Evolutionary conservation across 2,113 vertebrate genomes (phyloP).

Genomic region (Neomonachus schauinslandi): DNA sequence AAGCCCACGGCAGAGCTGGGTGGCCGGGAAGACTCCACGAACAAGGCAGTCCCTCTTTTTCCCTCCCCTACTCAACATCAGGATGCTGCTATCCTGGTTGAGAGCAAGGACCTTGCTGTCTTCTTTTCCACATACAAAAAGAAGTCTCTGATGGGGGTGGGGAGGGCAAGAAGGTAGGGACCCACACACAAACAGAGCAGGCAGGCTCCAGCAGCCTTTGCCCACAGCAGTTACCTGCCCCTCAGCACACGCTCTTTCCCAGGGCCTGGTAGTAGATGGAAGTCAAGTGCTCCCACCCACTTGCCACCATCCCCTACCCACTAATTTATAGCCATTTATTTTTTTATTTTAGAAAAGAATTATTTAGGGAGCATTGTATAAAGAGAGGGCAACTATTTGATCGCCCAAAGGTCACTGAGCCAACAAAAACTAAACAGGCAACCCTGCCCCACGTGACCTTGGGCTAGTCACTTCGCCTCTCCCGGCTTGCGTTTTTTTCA

Average conservation of each 20-base stretch:
- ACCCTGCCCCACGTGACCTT: conserved; percentile 12
- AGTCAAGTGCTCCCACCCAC: not conserved
- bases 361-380: not conserved
- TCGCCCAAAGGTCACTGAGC: conserved; percentile 18
- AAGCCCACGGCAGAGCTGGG: not conserved
- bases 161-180: not conserved
- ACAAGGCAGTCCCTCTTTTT: not conserved
- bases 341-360: not conserved
- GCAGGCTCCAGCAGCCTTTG: not conserved
- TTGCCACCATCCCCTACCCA: not conserved
- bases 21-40: not conserved
- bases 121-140: conserved; percentile 38
- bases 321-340: not conserved
- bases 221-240: not conserved
- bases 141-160: not conserved
- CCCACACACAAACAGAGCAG: not conserved
- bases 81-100: not conserved
- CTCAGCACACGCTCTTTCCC: not conserved
- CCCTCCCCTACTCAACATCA: not conserved
- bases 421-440: not conserved
- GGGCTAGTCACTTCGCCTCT: conserved; percentile 19
- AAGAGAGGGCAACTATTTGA: not conserved
- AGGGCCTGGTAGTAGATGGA: not conserved
- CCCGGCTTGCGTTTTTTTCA: not conserved
- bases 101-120: not conserved